Conservation (phyloP, 2,888 invertebrate genomes). For the Limnephilus marmoratus region DNA sequence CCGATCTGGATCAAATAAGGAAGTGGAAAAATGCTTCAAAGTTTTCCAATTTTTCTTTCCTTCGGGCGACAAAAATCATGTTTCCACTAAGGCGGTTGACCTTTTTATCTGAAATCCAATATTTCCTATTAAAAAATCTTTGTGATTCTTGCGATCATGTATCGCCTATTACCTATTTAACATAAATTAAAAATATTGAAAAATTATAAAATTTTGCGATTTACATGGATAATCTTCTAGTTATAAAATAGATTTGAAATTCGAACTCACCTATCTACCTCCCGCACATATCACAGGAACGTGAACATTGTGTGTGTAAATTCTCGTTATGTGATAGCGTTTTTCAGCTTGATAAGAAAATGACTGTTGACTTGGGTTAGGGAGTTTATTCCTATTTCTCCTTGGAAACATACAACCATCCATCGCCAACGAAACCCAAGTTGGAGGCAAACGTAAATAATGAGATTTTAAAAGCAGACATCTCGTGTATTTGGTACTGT, state of each 20-base stretch:
- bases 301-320: background rate
- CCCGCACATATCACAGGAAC: background rate
- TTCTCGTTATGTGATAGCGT: background rate
- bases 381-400: background rate
- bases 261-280: background rate
- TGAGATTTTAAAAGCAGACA: conserved; percentile 45
- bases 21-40: too few relatives aligned
- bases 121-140: too few relatives aligned
- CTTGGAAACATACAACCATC: background rate
- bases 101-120: background rate
- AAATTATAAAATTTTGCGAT: background rate
- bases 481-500: conserved; percentile 39
- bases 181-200: background rate
- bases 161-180: background rate
- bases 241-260: background rate
- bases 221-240: background rate
- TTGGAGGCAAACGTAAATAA: conserved; percentile 23
- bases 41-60: too few relatives aligned
- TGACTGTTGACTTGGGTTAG: background rate
- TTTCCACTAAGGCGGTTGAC: background rate
- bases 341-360: background rate
- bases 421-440: background rate
- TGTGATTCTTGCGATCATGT: background rate
- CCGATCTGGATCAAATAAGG: too few relatives aligned
- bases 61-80: too few relatives aligned